Conservation (phyloP, 2,888 invertebrate genomes). For the Drosophila stalkeri region DNA sequence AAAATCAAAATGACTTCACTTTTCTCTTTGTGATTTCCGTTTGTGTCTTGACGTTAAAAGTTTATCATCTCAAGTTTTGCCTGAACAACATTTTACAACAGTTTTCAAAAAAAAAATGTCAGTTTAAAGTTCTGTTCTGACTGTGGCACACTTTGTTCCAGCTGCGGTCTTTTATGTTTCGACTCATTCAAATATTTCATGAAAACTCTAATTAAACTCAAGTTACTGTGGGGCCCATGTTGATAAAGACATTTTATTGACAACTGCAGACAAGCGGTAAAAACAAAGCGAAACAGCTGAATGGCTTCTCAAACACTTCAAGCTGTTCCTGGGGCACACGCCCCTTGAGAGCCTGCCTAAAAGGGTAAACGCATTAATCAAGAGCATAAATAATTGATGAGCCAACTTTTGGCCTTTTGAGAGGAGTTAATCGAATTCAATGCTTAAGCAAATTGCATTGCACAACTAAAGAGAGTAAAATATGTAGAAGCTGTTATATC, state of each 20-base stretch:
- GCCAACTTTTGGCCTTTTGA: not conserved
- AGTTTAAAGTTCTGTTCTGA: constrained; percentile 13
- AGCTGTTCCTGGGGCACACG: constrained; percentile 8
- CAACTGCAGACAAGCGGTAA: not conserved
- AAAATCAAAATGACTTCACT: constrained; percentile 9
- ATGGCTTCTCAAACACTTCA: constrained; percentile 15
- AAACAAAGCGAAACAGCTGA: constrained; percentile 7
- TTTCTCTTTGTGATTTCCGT: not conserved
- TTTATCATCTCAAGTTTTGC: not conserved
- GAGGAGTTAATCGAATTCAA: constrained; percentile 12
- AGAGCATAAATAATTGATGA: constrained; percentile 21
- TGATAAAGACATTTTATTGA: constrained; percentile 5
- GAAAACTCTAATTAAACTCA: constrained; percentile 27
- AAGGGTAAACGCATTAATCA: constrained; percentile 24
- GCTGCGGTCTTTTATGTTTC: constrained; percentile 17
- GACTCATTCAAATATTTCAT: not conserved
- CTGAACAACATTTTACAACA: constrained; percentile 16
- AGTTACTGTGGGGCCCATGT: constrained; percentile 12
- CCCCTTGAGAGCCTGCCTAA: constrained; percentile 5
- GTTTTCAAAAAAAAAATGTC: constrained; percentile 6
- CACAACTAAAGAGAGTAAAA: not conserved
- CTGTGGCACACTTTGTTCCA: not conserved
- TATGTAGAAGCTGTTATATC: not conserved
- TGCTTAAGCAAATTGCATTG: not conserved
- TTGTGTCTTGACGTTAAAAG: constrained; percentile 7